Evolutionary conservation across 2,888 invertebrate species (phyloP).

Genomic region (Caradrina kadenii): DNA sequence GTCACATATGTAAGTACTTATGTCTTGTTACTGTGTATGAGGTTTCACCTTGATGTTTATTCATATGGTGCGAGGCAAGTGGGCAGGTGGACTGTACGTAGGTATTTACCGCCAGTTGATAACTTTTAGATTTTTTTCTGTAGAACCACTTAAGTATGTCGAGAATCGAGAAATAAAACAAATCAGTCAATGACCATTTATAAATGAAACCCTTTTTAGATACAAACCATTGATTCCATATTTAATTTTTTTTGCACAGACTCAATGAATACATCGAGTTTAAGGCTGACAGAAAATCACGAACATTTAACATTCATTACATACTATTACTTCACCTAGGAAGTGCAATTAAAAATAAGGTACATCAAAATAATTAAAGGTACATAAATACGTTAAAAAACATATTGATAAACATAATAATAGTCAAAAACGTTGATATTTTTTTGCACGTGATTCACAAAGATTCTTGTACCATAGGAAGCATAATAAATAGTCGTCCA

Average conservation of each 20-base stretch:
- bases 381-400: not conserved
- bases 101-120: slow-evolving; percentile 41
- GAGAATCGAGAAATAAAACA: not conserved
- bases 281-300: not conserved
- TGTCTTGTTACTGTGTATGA: slow-evolving; percentile 70
- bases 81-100: slow-evolving; percentile 65
- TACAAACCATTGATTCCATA: slow-evolving; percentile 23
- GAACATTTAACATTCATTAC: not conserved
- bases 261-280: slow-evolving; percentile 22
- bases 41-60: slow-evolving; percentile 88
- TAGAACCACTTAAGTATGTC: not conserved
- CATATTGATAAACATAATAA: not conserved
- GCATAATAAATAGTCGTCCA: slow-evolving; percentile 46
- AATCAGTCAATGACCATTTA: not conserved
- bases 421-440: slow-evolving; percentile 10
- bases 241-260: slow-evolving; percentile 33
- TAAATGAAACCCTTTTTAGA: slow-evolving; percentile 6
- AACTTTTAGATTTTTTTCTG: slow-evolving; percentile 31
- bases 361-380: slow-evolving; percentile 1
- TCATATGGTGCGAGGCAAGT: slow-evolving; percentile 82
- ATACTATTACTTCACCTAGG: not conserved
- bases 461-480: slow-evolving; percentile 34
- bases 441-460: slow-evolving; percentile 50
- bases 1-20: slow-evolving; percentile 51
- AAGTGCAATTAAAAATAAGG: not conserved